Base-by-base conservation (phyloP, 1,140 invertebrate species). In the Leguminivora glycinivorella region DNA sequence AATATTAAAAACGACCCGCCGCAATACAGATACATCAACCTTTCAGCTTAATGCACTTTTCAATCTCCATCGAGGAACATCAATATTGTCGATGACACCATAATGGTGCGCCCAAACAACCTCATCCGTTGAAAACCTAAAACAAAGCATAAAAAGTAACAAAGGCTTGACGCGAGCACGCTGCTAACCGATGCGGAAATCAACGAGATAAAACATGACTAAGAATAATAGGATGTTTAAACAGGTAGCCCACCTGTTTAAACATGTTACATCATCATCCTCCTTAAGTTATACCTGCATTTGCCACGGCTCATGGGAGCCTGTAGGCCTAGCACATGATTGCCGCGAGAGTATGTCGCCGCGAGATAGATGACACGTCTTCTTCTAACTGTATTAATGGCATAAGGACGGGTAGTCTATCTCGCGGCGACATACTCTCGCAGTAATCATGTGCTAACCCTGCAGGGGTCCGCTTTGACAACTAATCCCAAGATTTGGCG, bases 1-100 rank as follows among this genome's bases (percentile, higher is more conserved):
- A 43, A 38, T 38, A 38, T 14, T 12, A 12, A 38, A 38, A 38
- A 38, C 10, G 12, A 38, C 10, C 26, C 34, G 14, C 6, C 34
- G 14, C 10, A 12, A 14, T 38, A 38, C 34, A 38, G 34, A 34
- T 38, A 38, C 34, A 38, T 12, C 34, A 38, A 14, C n/a, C 40
- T 43, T 43, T 43, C 40, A 43, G 40, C 47, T 22, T 52, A 52
- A 52, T 52, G 47, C 19, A 52, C 47, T 52, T 52, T 52, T 52
- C 47, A 52, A 22, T 22, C 47, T 52, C 47, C 47, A 52, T 22
- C 47, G 17, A n/a, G 40, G n/a, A 43, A 43, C 47, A 52, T 52
- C 47, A 52, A 52, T 52, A 22, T 22, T 52, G 47, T 9, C 47
- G 47, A 52, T 52, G 47, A 52, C 47, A 52, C 19, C 17, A 22